Evolutionary conservation across 2,797 vertebrate genomes (phyloP).

Genomic region (Lacerta viridis): DNA sequence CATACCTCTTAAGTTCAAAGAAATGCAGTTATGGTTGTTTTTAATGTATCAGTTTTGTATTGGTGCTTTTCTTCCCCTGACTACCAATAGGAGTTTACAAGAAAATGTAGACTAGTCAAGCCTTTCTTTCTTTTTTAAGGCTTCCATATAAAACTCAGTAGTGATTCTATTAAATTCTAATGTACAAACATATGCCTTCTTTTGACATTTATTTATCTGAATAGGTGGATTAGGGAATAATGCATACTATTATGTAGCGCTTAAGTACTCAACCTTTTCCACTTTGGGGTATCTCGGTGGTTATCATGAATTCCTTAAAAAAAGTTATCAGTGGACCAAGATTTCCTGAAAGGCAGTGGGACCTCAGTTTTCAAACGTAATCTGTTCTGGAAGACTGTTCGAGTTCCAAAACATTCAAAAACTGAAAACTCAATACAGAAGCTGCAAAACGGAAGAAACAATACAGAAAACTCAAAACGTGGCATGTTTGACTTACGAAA

Average conservation of each 20-base stretch:
- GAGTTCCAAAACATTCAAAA: too few relatives aligned
- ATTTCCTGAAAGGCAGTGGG: background rate
- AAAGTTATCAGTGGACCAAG: background rate
- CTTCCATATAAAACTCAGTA: background rate
- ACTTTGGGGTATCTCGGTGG: too few relatives aligned
- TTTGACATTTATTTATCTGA: background rate
- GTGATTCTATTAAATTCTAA: background rate
- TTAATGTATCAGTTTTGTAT: background rate
- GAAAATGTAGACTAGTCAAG: background rate
- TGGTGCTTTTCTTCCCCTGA: background rate
- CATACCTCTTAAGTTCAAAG: background rate
- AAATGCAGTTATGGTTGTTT: background rate
- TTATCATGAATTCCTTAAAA: background rate
- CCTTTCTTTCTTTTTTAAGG: background rate
- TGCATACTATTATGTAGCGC: background rate
- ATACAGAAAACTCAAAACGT: too few relatives aligned
- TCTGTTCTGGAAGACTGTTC: too few relatives aligned
- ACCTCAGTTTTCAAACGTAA: too few relatives aligned
- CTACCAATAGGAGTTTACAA: background rate
- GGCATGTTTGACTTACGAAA: too few relatives aligned
- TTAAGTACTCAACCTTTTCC: background rate
- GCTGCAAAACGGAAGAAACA: too few relatives aligned
- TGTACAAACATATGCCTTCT: background rate
- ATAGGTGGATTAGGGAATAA: too few relatives aligned
- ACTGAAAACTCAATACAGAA: too few relatives aligned